Percentiles rank a stretch among this genome's conserved stretches.
These are phyloP conservation scores for Smutsia gigantea DNA, from an alignment of 2,797 vertebrate genomes.

Conservation along the genomic window DNA sequence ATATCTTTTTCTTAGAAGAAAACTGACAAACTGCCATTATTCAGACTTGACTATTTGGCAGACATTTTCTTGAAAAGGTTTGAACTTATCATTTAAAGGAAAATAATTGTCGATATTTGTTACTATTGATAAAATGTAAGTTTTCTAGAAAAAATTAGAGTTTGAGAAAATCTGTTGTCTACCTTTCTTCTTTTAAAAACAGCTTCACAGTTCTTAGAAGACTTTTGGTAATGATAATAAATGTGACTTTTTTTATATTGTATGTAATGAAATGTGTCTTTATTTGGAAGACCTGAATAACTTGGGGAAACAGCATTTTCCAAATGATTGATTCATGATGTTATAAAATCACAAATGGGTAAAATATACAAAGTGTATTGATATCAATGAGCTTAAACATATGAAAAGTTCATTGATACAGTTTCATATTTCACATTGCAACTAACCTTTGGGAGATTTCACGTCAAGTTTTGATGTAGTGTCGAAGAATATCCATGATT, in stretches of 20 bases:
- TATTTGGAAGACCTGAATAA: background rate
- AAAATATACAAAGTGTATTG: background rate
- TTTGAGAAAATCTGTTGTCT: background rate
- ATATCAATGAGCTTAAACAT: conserved; percentile 11
- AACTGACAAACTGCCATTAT: background rate
- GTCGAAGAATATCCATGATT: background rate
- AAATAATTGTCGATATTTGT: conserved; percentile 3
- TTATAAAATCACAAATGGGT: conserved; percentile 2
- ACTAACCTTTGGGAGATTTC: background rate
- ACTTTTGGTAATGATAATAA: background rate
- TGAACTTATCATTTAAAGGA: conserved; percentile 1
- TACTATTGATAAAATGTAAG: background rate
- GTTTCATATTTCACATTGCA: conserved; percentile 14
- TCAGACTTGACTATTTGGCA: background rate
- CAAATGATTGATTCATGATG: background rate
- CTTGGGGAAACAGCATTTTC: conserved; percentile 33
- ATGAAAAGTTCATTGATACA: background rate
- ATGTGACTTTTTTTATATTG: background rate
- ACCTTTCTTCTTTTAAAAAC: background rate
- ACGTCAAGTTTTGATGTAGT: conserved; percentile 1
- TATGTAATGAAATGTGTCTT: background rate
- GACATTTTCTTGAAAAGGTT: background rate
- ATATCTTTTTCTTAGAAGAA: conserved; percentile 3
- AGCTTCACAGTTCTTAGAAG: background rate
- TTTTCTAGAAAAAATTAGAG: background rate